Base-by-base conservation (phyloP, 2,888 invertebrate species). In the Rhamphomyia laevipes region DNA sequence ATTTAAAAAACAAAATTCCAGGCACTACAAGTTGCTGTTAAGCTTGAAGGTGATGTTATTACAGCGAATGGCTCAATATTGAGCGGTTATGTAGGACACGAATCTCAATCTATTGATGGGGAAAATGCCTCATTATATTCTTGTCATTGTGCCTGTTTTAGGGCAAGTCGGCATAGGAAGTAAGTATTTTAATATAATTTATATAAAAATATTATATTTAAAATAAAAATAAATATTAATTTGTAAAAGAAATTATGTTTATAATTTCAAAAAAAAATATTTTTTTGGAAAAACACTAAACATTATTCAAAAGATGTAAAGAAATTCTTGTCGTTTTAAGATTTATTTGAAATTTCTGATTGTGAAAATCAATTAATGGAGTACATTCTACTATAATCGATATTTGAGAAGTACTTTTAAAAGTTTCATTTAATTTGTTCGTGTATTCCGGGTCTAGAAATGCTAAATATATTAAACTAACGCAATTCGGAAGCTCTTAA, bases 11-110 rank as follows among this genome's bases (percentile, higher is more conserved):
- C 27, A 40, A n/a, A n/a, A 46, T 65, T 67, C 46, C 77, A 92
- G 82, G 95, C 95, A 52, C 86, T 94, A 56, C 89, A 92, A 66
- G 93, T 91, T 45, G 93, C 95, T 50, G 95, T 97, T 18, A 80
- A 93, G 52, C 74, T 97, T 54, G 95, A 97, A 67, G 95, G 96
- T 53, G 96, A 96, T 76, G 92, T 96, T 60, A 96, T 96, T 71
- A 92, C 91, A 52, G 89, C 91, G 42, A 92, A 92, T 64, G 91
- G 91, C 51, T 91, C 86, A 57, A 89, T 92, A 61, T 72, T 91
- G 60, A 83, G 90, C 58, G 88, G 89, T 49, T 68, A 68, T 56
- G 66, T 69, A 52, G 71, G 71, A 49, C 68, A 68, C 52, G 71
- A 71, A 52, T 63, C 59, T 45, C 63, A 64, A 56, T 70, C 71